Conservation (phyloP, 2,888 invertebrate species). For the Tipula lateralis region DNA sequence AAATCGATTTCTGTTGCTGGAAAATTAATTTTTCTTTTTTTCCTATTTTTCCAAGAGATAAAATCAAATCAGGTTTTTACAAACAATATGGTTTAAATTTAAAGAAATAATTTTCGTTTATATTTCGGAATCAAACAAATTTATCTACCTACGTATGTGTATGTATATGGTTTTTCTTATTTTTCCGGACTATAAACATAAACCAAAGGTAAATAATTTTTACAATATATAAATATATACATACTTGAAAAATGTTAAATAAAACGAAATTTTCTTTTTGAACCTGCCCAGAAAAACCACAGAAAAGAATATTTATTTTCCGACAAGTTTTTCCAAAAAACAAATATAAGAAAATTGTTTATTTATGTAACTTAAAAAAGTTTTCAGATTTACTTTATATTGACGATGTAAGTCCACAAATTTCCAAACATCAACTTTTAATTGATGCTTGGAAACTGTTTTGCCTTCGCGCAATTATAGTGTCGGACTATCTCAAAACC, state of each 20-base stretch:
- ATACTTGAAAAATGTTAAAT: neutral
- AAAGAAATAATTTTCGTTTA: neutral
- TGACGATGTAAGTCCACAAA: too few relatives aligned
- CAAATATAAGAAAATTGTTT: too few relatives aligned
- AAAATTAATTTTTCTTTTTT: neutral
- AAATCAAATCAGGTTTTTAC: neutral
- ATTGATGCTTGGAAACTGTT: too few relatives aligned
- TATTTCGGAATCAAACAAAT: neutral
- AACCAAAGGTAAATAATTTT: neutral
- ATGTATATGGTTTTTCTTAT: too few relatives aligned
- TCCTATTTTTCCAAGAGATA: neutral
- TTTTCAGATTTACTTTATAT: too few relatives aligned
- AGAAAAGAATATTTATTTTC: neutral
- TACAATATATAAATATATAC: neutral
- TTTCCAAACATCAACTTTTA: too few relatives aligned
- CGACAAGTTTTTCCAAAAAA: neutral
- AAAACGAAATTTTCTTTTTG: neutral
- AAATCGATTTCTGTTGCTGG: neutral
- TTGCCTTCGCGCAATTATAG: too few relatives aligned
- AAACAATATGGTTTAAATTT: neutral
- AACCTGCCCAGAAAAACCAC: neutral
- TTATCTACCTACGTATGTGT: too few relatives aligned
- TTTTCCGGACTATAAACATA: neutral
- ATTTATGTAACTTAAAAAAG: neutral
- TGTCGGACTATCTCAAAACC: too few relatives aligned